Evolutionary conservation across 2,888 invertebrate genomes (phyloP), one percentile per base, ranked within the genome.

Genomic region (Dasysyrphus tricinctus): DNA sequence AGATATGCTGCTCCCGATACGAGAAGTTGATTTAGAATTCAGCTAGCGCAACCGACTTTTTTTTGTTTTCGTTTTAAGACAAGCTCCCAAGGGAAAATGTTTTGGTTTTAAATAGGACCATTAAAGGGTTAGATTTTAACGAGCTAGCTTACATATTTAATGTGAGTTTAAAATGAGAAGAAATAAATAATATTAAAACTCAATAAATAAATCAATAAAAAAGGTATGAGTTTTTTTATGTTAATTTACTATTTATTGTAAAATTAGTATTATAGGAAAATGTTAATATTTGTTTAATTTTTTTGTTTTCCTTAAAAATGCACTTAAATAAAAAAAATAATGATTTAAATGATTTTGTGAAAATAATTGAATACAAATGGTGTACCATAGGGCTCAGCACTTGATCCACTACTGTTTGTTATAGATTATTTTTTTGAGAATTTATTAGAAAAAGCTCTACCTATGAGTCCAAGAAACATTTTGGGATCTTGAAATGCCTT

Each of bases 21-120:
- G 12, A 37, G 54, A 16, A 51, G 47, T 67, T 42, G 74, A 83
- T 86, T 82, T 86, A 44, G 65, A 79, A 86, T 86, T 86, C 78
- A 86, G 75, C 67, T 56, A 65, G 78, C 70, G 29, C 80, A 73
- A 77, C 75, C 42, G 59, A 37, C 32, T 47, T 51, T 11, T 57
- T 29, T 63, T 79, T 24, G 11, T 54, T 29, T 34, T 72, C 32
- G 5, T 70, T 70, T 61, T 42, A 57, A 77, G 61, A 74, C 49
- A 49, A 49, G 49, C 12, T 24, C 7, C 5, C 5, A 32, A 34
- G 7, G 16, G 12, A 51, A 24, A 51, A 16, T 49, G 16, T 49
- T 49, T 49, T 67, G 32, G 11, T 59, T 37, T 67, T 34, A 37
- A 51, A 37, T 47, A 44, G 34, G 37, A 59, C 5, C 9, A 42